Conservation (phyloP, 2,113 vertebrate genomes). For the Gymnogyps californianus region DNA sequence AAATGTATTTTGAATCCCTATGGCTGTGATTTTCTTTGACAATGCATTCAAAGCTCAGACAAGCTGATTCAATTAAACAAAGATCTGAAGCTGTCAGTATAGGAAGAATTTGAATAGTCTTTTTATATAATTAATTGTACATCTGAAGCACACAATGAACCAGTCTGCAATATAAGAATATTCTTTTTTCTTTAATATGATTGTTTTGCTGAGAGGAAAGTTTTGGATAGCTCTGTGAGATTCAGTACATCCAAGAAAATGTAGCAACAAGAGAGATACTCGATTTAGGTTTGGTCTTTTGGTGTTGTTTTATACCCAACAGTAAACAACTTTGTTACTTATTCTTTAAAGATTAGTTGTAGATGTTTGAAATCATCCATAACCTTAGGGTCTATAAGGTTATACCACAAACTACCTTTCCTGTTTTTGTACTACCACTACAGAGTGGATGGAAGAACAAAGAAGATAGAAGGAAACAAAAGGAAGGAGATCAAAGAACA, state of each 20-base stretch:
- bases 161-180: neutral
- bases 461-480: neutral
- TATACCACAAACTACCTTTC: neutral
- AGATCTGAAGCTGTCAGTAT: conserved; percentile 16
- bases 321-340: neutral
- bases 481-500: neutral
- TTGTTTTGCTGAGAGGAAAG: neutral
- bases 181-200: neutral
- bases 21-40: conserved; percentile 43
- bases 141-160: conserved; percentile 3
- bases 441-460: neutral
- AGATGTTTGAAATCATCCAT: neutral
- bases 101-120: neutral
- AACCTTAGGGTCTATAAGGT: neutral
- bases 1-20: neutral
- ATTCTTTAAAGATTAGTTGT: neutral
- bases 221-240: neutral
- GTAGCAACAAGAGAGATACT: neutral
- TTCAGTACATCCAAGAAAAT: neutral
- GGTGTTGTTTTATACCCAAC: neutral
- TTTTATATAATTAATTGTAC: conserved; percentile 49
- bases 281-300: neutral
- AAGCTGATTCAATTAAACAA: conserved; percentile 37
- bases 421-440: neutral
- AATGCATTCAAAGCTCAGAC: conserved; percentile 12